These are phyloP conservation scores for Mormyrus hasselquistii DNA, from an alignment of 2,797 vertebrate species.

Conservation along the genomic window DNA sequence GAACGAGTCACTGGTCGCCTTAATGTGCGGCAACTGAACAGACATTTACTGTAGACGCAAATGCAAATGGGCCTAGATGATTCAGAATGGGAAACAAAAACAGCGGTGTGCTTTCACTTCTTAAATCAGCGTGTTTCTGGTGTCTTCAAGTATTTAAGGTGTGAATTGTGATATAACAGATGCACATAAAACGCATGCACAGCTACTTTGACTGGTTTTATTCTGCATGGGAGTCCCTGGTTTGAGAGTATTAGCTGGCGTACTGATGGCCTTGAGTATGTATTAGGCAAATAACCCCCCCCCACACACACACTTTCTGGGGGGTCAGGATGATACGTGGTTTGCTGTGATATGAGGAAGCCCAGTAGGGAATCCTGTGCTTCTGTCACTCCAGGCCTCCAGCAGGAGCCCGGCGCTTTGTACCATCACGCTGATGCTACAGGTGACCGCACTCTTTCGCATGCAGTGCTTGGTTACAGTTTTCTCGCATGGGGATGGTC, in stretches of 20 bases:
- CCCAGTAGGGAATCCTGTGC: not conserved
- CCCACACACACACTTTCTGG: not conserved
- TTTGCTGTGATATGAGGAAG: conserved; percentile 44
- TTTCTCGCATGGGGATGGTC: not conserved
- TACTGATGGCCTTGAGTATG: not conserved
- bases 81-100: not conserved
- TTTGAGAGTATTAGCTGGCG: not conserved
- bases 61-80: not conserved
- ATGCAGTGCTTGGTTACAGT: conserved; percentile 30
- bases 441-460: conserved; percentile 55
- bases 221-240: not conserved
- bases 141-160: not conserved
- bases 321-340: not conserved
- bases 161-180: not conserved
- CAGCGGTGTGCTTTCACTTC: not conserved
- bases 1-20: not conserved
- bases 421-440: conserved; percentile 58
- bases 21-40: not conserved
- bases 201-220: not conserved
- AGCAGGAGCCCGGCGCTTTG: conserved; percentile 64
- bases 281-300: not conserved
- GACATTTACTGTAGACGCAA: not conserved
- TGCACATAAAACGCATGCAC: not conserved
- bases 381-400: conserved; percentile 66
- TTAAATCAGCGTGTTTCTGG: not conserved